These are phyloP conservation scores for Agriotes lineatus DNA, from an alignment of 2,888 invertebrate species.

Conservation along the genomic window DNA sequence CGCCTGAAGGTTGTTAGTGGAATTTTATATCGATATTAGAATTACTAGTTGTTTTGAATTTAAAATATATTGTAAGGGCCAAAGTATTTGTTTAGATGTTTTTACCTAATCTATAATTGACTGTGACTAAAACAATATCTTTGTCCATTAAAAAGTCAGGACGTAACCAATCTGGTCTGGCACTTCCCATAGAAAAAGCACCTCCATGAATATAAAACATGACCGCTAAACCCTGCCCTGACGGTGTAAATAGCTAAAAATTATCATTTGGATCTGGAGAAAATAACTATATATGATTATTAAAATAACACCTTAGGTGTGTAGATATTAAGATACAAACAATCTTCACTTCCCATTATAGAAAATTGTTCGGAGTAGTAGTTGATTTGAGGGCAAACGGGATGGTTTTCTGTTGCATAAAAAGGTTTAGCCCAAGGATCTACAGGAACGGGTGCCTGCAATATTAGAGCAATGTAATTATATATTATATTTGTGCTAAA, in stretches of 20 bases:
- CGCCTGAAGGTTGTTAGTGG: constrained; percentile 17
- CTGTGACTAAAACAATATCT: constrained; percentile 72
- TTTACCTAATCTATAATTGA: constrained; percentile 49
- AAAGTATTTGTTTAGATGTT: too few species aligned
- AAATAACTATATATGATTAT: too few species aligned
- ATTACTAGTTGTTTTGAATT: too few species aligned
- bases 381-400: constrained; percentile 79
- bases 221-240: constrained; percentile 68
- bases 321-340: constrained; percentile 84
- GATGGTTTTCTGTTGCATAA: constrained; percentile 75
- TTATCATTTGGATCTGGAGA: too few species aligned
- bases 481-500: background rate
- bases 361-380: background rate
- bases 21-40: too few species aligned
- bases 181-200: constrained; percentile 81
- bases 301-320: constrained; percentile 65
- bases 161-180: constrained; percentile 76
- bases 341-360: constrained; percentile 83
- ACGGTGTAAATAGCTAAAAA: background rate
- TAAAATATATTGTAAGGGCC: too few species aligned
- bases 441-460: constrained; percentile 67
- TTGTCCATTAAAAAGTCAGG: constrained; percentile 78
- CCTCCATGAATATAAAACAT: constrained; percentile 85
- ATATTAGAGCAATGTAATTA: background rate
- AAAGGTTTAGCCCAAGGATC: constrained; percentile 74